phyloP scores from a whole-genome alignment of 2,797 vertebrate species.

The Coluber constrictor region DNA sequence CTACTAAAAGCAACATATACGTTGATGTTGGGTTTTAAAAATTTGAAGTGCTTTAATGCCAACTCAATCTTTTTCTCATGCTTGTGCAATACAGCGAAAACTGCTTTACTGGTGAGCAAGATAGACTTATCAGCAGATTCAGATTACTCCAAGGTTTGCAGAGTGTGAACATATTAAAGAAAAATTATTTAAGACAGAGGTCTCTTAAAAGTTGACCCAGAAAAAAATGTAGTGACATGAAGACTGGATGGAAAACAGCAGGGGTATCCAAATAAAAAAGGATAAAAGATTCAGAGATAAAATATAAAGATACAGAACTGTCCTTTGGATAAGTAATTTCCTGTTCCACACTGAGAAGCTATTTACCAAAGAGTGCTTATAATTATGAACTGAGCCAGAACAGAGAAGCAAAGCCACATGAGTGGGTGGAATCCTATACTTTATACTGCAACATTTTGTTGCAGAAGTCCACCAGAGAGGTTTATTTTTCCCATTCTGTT shows the following conservation, averaged over 20 bases:
- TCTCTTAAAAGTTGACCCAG: neutral
- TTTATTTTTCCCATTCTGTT: neutral
- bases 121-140: neutral
- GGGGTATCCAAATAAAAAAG: neutral
- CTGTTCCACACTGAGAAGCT: neutral
- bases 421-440: neutral
- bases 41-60: neutral
- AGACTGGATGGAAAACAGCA: neutral
- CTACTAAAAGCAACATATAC: neutral
- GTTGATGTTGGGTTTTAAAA: neutral
- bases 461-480: neutral
- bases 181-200: neutral
- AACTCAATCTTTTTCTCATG: neutral
- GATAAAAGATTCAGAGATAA: neutral
- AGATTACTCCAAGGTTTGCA: neutral
- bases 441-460: neutral
- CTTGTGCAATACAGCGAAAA: neutral
- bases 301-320: neutral
- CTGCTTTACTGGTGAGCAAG: neutral
- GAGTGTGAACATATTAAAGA: neutral
- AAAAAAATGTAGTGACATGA: neutral
- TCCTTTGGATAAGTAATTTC: neutral
- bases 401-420: neutral
- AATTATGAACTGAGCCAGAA: neutral
- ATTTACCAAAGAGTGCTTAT: neutral